Percentiles rank a stretch among this genome's conserved stretches.
These are phyloP conservation scores for Ophion ventricosus DNA, from an alignment of 2,888 invertebrate genomes.

Conservation along the genomic window DNA sequence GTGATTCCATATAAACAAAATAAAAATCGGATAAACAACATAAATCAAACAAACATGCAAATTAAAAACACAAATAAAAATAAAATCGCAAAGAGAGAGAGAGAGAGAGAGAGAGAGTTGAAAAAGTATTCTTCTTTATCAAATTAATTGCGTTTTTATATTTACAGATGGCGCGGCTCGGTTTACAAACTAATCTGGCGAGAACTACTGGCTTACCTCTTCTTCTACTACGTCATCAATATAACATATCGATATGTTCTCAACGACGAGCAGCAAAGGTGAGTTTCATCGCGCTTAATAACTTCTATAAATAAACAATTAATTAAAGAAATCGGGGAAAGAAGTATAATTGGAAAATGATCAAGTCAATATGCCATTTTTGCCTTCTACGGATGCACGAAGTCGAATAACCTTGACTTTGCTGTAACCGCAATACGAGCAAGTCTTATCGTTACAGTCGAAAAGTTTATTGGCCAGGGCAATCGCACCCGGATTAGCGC, in stretches of 20 bases:
- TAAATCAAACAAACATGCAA: too few relatives aligned
- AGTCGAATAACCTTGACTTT: conserved; percentile 36
- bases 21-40: too few relatives aligned
- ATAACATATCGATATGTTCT: conserved; percentile 93
- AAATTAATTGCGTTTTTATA: not conserved
- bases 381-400: not conserved
- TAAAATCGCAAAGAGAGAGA: too few relatives aligned
- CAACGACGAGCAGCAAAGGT: conserved; percentile 92
- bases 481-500: conserved; percentile 8
- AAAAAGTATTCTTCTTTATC: too few relatives aligned
- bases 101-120: too few relatives aligned
- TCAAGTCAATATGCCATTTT: not conserved
- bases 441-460: conserved; percentile 35
- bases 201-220: conserved; percentile 94
- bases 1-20: too few relatives aligned
- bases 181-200: conserved; percentile 98
- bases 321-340: not conserved
- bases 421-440: conserved; percentile 11
- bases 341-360: not conserved
- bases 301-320: not conserved
- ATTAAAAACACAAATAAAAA: too few relatives aligned
- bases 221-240: conserved; percentile 94
- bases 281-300: conserved; percentile 77
- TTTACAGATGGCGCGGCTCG: conserved; percentile 95
- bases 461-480: conserved; percentile 45